Conservation (phyloP, 2,888 invertebrate species). For the Onchidella celtica region DNA sequence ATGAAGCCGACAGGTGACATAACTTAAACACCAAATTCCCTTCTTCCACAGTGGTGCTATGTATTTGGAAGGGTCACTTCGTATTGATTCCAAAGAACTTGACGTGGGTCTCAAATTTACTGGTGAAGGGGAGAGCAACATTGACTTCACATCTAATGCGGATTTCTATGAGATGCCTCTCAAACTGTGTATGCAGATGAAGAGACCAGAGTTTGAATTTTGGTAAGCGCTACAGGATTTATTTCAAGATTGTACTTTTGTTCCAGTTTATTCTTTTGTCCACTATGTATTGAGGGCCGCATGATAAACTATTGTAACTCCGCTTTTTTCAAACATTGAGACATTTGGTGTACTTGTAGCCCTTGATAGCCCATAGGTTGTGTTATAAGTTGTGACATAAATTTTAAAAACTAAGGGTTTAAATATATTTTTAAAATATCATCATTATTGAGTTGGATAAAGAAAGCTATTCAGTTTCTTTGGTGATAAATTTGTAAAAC, state of each 20-base stretch:
- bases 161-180: slow-evolving; percentile 88
- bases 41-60: slow-evolving; percentile 86
- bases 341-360: too few species aligned
- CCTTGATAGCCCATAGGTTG: too few species aligned
- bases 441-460: too few species aligned
- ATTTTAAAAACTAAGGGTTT: neutral
- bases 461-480: too few species aligned
- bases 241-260: neutral
- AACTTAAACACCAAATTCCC: too few species aligned
- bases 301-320: too few species aligned
- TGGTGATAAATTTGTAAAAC: too few species aligned
- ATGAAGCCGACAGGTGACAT: too few species aligned
- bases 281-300: neutral
- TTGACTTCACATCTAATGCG: slow-evolving; percentile 87
- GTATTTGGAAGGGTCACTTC: slow-evolving; percentile 84
- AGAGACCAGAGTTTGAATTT: slow-evolving; percentile 85
- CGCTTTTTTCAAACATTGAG: too few species aligned
- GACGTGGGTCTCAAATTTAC: slow-evolving; percentile 85
- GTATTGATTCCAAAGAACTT: slow-evolving; percentile 85
- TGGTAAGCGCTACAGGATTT: slow-evolving; percentile 81
- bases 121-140: slow-evolving; percentile 84
- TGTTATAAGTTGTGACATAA: neutral
- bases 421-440: too few species aligned
- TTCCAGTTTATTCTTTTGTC: neutral
- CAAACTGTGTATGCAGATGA: slow-evolving; percentile 88